These are phyloP conservation scores for Pelusios castaneus DNA, from an alignment of 2,113 vertebrate genomes.

Conservation along the genomic window DNA sequence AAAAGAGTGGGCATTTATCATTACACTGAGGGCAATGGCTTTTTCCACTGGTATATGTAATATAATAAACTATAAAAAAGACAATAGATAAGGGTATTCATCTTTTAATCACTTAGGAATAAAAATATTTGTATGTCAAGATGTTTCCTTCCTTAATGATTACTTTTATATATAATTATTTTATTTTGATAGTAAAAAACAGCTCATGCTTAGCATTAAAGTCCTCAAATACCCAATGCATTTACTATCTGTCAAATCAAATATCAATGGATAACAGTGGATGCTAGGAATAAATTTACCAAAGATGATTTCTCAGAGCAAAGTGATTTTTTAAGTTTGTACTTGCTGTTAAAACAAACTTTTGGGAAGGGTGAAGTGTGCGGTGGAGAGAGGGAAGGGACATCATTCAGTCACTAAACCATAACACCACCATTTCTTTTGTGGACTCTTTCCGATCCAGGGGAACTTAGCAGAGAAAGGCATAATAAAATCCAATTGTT, in stretches of 20 bases:
- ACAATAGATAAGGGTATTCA: neutral
- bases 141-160: neutral
- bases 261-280: neutral
- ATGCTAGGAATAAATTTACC: neutral
- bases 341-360: neutral
- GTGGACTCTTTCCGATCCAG: fast-evolving
- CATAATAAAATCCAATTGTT: neutral
- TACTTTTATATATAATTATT: too few relatives aligned
- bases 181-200: too few relatives aligned
- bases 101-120: neutral
- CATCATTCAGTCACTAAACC: neutral
- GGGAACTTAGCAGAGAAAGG: fast-evolving
- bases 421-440: neutral
- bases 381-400: neutral
- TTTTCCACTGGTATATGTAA: neutral
- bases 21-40: neutral
- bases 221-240: neutral
- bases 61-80: neutral
- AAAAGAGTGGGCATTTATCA: neutral
- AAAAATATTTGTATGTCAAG: neutral
- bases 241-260: neutral
- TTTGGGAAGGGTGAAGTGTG: neutral
- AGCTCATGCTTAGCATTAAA: neutral
- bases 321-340: neutral
- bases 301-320: neutral